Base-by-base conservation (phyloP, 2,113 vertebrate species). In the Myiopsitta monachus region DNA sequence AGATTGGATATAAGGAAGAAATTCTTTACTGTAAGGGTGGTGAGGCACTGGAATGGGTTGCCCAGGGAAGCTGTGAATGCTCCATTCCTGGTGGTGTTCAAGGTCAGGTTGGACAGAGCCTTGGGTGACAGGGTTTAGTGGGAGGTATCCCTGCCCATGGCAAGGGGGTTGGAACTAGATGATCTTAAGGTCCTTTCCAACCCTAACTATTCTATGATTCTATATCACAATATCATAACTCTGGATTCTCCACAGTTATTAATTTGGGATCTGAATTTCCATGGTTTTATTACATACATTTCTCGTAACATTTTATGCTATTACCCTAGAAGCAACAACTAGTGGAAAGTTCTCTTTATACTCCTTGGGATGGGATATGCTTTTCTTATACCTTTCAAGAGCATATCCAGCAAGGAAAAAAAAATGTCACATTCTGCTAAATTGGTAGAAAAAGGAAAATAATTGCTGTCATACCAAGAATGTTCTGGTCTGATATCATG, bases 401-500 rank as follows among this genome's bases (percentile, higher is more conserved):
- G 28, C 24, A 39, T 31, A 85, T 54, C 6, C 22, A 49, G 28
- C 18, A 67, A 74, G 38, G 17, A 21, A 82, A 78, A 82, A 78
- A 46, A 75, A 41, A 26, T 4, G 22, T 44, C 33, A 70, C 28
- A 63, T 2, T 18, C n/a, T 78, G 62, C 10, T 87, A 81, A 82
- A 70, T 5, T 49, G 4, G 63, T 2, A 55, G 39, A 73, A 90
- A 90, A 83, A 38, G 17, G 17, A 46, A 67, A 77, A 66, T 11
- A 39, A 49, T 26, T 9, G 8, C 9, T 47, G 21, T 18, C 33
- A 24, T 61, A 59, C 18, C 14, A 59, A 67, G 21, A 55, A 61
- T 14, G 41, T 57, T 33, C 0, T 0, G 43, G 13, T 30, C 33
- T 28, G 15, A 27, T 43, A 36, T 5, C 24, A 19, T 1, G 4